Conservation (phyloP, 1,140 invertebrate genomes). For the Brachionus koreanus region DNA sequence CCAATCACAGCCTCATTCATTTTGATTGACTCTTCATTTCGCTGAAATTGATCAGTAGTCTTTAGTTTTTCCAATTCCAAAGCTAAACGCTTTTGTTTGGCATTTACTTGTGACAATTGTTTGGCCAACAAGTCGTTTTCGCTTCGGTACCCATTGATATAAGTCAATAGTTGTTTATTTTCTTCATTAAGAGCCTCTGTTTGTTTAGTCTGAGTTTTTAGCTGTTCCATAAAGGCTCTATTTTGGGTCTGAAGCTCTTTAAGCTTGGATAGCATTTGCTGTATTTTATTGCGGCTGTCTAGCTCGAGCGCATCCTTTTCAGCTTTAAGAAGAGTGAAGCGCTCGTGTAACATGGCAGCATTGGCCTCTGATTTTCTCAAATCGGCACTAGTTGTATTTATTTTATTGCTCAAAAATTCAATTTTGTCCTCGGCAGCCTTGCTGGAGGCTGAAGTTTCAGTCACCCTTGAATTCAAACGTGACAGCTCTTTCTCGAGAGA, state of each 20-base stretch:
- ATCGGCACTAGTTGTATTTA: slow-evolving; percentile 21
- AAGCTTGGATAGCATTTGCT: slow-evolving; percentile 19
- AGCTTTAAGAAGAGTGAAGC: slow-evolving; percentile 35
- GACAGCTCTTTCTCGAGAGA: slow-evolving; percentile 32
- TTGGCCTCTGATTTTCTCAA: slow-evolving; percentile 42
- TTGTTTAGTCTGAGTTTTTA: slow-evolving; percentile 43
- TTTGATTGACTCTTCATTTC: slow-evolving; percentile 43
- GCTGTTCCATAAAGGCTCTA: slow-evolving; percentile 20
- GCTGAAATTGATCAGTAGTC: slow-evolving; percentile 14
- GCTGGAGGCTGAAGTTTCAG: not conserved
- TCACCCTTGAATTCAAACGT: not conserved
- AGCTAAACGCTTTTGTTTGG: slow-evolving; percentile 42
- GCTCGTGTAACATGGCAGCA: slow-evolving; percentile 43
- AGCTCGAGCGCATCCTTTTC: slow-evolving; percentile 33
- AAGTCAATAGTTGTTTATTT: slow-evolving; percentile 40
- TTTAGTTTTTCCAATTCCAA: slow-evolving; percentile 44
- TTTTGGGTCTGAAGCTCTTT: slow-evolving; percentile 36
- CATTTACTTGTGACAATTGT: slow-evolving; percentile 41
- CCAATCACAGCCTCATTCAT: slow-evolving; percentile 43
- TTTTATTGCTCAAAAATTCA: slow-evolving; percentile 40
- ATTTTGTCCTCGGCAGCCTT: slow-evolving; percentile 43
- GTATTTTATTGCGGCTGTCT: slow-evolving; percentile 36
- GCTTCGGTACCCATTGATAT: slow-evolving; percentile 33
- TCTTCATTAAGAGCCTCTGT: slow-evolving; percentile 25
- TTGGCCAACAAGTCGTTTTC: slow-evolving; percentile 43